Conservation (phyloP, 2,888 invertebrate species). For the Tryphoninae sp. region DNA sequence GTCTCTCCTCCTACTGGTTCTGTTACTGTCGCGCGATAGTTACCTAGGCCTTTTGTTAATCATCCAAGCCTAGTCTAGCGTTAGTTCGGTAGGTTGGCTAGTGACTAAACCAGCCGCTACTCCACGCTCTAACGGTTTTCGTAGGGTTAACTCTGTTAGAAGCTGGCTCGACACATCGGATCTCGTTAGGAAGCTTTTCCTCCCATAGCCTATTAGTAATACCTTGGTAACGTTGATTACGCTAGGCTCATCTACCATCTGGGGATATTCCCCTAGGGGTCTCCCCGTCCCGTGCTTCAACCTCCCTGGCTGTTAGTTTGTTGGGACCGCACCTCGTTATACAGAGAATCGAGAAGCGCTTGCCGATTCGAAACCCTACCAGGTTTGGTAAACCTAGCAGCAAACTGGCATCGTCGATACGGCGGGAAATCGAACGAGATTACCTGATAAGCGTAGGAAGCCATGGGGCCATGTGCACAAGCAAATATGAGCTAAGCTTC, state of each 20-base stretch:
- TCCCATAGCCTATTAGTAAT: slow-evolving; percentile 61
- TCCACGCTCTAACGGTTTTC: slow-evolving; percentile 8
- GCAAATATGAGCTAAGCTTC: slow-evolving; percentile 18
- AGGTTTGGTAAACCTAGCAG: not conserved
- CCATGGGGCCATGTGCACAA: not conserved
- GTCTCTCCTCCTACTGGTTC: no score
- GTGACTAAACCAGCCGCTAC: not conserved
- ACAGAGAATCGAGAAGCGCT: slow-evolving; percentile 19
- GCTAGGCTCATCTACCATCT: slow-evolving; percentile 41
- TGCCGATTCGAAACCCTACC: slow-evolving; percentile 1
- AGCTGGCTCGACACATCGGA: slow-evolving; percentile 49
- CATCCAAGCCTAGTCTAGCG: not conserved
- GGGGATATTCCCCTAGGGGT: slow-evolving; percentile 4
- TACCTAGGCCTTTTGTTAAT: not conserved
- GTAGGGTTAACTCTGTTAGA: slow-evolving; percentile 42
- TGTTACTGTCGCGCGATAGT: not conserved
- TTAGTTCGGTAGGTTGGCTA: not conserved
- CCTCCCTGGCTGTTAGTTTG: not conserved
- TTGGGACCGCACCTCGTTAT: slow-evolving; percentile 37
- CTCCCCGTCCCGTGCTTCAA: not conserved
- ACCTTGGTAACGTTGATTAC: slow-evolving; percentile 59
- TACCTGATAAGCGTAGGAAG: slow-evolving; percentile 30
- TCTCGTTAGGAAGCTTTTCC: slow-evolving; percentile 52
- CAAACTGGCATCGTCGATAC: slow-evolving; percentile 34
- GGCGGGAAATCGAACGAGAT: slow-evolving; percentile 51